Base-by-base conservation (phyloP, 2,113 vertebrate genomes). In the Ammodytes dubius region DNA sequence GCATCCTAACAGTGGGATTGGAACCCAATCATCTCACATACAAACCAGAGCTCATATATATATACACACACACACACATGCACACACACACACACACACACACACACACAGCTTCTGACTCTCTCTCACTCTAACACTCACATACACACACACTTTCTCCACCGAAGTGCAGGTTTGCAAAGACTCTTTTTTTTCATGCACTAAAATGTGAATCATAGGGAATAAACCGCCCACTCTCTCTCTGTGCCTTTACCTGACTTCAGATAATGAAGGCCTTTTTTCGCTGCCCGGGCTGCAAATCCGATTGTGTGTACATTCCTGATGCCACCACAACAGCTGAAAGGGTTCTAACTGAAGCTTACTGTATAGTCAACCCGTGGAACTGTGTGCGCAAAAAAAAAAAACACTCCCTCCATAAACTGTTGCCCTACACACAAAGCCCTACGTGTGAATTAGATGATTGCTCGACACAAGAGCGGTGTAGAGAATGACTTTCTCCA, bases 21-120 rank as follows among this genome's bases (percentile, higher is more conserved):
- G 81, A 88, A 90, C 76, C 79, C 85, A 87, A 87, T 87, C 89
- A 89, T 49, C 67, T 8, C 74, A 5, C 49, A 11, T 70, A 27
- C 27, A 27, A 27, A 27, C 27, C 27, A 27, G 27, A 27, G 27
- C 27, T 27, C 27, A 27, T 27, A 27, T 27, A 27, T 27, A 27
- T 27, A 27, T 27, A 37, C 66, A 45, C 59, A 46, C 54, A 45
- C 45, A 63, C 5, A 53, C 39, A 40, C 17, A 63, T n/a, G n/a
- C n/a, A n/a, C n/a, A n/a, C n/a, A 43, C 53, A 53, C 59, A 43
- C 52, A 67, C 42, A 69, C 54, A 74, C 17, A 58, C 53, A 45
- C 9, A 5, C 9, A 5, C 14, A 39, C 14, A n/a, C 40, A 45
- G 11, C 37, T 42, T 57, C 65, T 50, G 42, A 43, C 70, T 68